Base-by-base conservation (phyloP, 2,888 invertebrate species). In the Deilephila porcellus region DNA sequence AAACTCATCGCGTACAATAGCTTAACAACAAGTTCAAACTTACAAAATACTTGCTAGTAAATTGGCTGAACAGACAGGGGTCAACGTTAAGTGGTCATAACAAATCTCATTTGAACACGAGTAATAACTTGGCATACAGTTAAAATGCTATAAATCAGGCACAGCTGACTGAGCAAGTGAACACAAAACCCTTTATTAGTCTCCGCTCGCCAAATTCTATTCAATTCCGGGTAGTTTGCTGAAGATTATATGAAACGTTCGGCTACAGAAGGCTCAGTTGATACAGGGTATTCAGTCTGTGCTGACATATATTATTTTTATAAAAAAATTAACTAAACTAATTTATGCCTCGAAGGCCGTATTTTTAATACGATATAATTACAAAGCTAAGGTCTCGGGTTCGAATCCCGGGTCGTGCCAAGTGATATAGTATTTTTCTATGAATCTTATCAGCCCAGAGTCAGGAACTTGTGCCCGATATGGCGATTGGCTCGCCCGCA, bases 111-210 rank as follows among this genome's bases (percentile, higher is more conserved):
- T 67, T 67, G 67, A 52, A 52, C 37, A 17, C 62, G 37, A 52
- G 32, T 25, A 53, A 37, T 60, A 62, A 70, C 56, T 32, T 37
- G 75, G 74, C 67, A 76, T 37, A 71, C 74, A 75, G 76, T 79
- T 79, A 77, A 76, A 73, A 67, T 60, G 60, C 63, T 74, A 78
- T 81, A 80, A 80, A 81, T 81, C 81, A 80, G 76, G 76, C 74
- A 74, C 78, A 77, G 77, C 77, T 78, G 78, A 80, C 74, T 80
- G 79, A 74, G 75, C 79, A 74, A 74, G 73, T 14, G 59, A 73
- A 71, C 75, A 52, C 52, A 73, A 67, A 72, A 70, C 77, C 79
- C 79, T 80, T 77, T 80, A 81, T 82, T 79, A 81, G 81, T 77
- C 76, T 76, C 71, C 63, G 59, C 64, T 59, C 59, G 56, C 59